These are phyloP conservation scores for Typhlomys cinereus DNA, from an alignment of 2,113 vertebrate genomes.

Conservation along the genomic window DNA sequence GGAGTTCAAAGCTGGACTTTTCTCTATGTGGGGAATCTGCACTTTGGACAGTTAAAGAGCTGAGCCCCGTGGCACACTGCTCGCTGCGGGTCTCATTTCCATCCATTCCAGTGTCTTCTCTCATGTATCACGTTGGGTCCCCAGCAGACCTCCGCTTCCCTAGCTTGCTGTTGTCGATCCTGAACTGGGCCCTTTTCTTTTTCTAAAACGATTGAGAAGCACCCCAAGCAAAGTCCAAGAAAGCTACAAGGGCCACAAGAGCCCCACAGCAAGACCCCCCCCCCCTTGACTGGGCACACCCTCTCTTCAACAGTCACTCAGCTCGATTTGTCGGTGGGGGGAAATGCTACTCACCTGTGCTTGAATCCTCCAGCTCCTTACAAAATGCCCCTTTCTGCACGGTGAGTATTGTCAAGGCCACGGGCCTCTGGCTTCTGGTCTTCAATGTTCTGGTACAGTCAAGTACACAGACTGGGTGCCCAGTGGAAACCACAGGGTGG, in stretches of 20 bases:
- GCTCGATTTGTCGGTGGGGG: neutral
- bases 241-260: neutral
- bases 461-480: neutral
- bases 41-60: neutral
- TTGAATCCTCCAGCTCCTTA: neutral
- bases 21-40: neutral
- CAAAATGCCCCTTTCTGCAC: no score
- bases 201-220: neutral
- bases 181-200: neutral
- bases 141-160: neutral
- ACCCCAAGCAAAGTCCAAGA: neutral
- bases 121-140: accelerated
- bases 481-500: neutral
- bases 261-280: neutral
- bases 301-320: no score
- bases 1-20: neutral
- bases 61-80: neutral
- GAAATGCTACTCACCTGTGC: neutral
- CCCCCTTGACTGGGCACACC: neutral
- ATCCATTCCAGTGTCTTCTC: neutral
- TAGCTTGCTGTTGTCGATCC: neutral
- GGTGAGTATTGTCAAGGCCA: no score
- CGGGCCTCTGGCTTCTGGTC: neutral
- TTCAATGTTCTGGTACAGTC: no score
- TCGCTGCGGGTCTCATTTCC: neutral